Conservation (phyloP, 2,113 vertebrate species). For the Noctilio leporinus region DNA sequence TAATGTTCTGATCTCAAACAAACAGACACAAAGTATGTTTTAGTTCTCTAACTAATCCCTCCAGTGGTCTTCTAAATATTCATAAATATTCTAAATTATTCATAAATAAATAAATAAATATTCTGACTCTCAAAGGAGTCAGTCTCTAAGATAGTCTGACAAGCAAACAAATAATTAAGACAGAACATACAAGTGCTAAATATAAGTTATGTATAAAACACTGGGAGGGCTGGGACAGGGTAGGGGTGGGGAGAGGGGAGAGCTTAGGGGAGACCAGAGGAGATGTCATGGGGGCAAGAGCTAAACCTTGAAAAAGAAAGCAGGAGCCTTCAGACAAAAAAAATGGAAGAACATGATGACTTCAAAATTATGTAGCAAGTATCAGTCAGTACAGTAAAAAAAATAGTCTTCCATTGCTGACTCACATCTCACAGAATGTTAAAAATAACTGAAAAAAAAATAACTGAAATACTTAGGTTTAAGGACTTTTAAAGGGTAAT, state of each 20-base stretch:
- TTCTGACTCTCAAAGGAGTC: not conserved
- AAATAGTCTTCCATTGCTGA: not conserved
- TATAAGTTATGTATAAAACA: not conserved
- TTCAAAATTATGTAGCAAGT: conserved; percentile 12
- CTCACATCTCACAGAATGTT: not conserved
- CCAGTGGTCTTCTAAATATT: not conserved
- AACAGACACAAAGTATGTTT: not conserved
- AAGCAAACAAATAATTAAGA: conserved; percentile 30
- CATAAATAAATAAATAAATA: no score
- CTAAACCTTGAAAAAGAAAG: not conserved
- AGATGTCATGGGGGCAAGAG: not conserved
- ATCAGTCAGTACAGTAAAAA: not conserved
- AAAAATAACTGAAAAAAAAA: no score
- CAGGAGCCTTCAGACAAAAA: not conserved
- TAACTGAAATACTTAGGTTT: not conserved
- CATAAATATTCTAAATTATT: no score
- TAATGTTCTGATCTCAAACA: not conserved
- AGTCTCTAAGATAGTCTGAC: not conserved
- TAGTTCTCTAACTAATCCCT: not conserved
- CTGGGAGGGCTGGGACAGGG: not conserved
- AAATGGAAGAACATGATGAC: not conserved
- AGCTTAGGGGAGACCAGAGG: not conserved
- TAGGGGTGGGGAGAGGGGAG: no score
- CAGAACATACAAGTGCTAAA: not conserved
- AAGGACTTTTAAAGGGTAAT: conserved; percentile 20